phyloP scores from a whole-genome alignment of 2,888 invertebrate species.

The Agrochola circellaris region DNA sequence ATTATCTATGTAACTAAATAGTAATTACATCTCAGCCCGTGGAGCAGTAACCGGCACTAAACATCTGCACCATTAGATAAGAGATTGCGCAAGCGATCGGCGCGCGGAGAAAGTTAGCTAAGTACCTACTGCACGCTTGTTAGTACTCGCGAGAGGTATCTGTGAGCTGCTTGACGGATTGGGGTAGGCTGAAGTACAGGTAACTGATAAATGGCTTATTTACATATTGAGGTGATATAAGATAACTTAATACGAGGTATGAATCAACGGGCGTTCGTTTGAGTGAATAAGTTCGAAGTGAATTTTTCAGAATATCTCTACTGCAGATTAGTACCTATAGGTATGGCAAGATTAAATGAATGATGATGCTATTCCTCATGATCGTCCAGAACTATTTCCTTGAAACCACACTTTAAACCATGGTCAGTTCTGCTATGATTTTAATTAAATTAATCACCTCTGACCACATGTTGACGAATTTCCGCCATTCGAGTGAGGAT shows the following conservation, averaged over 20 bases:
- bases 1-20: background rate
- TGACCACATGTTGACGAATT: background rate
- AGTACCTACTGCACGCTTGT: slow-evolving; percentile 26
- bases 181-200: background rate
- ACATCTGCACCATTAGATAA: slow-evolving; percentile 63
- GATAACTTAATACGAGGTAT: too few relatives aligned
- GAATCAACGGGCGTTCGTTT: background rate
- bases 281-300: background rate
- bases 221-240: background rate
- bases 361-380: background rate
- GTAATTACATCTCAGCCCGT: slow-evolving; percentile 18
- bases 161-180: background rate
- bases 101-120: slow-evolving; percentile 56
- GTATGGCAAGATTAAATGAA: background rate
- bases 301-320: background rate
- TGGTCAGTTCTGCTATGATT: background rate
- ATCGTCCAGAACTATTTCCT: background rate
- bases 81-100: slow-evolving; percentile 58
- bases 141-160: slow-evolving; percentile 2
- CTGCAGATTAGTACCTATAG: background rate
- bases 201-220: background rate
- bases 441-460: background rate
- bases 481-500: background rate
- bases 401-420: background rate
- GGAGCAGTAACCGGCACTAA: slow-evolving; percentile 47